Conservation (phyloP, 2,888 invertebrate genomes). For the Cephus rjabovi region DNA sequence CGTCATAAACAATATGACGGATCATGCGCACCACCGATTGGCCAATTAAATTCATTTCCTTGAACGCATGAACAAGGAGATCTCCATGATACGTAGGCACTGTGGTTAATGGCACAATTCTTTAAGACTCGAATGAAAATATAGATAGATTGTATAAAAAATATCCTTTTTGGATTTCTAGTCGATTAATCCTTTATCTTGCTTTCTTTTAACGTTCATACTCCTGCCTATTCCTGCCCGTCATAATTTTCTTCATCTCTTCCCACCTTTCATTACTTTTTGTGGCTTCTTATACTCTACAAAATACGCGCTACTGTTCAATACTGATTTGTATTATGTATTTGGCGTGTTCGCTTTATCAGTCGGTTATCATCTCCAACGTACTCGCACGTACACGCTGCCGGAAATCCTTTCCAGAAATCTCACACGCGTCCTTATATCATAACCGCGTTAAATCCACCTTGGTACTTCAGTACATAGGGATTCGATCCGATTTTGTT, state of each 20-base stretch:
- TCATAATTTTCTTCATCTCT: conserved; percentile 5
- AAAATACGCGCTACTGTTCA: conserved; percentile 44
- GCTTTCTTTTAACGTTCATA: background rate
- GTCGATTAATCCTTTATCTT: conserved; percentile 10
- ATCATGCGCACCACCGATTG: background rate
- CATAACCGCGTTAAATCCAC: background rate
- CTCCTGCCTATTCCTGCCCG: background rate
- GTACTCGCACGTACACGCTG: background rate
- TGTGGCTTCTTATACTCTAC: conserved; percentile 33
- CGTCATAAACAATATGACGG: conserved; percentile 5
- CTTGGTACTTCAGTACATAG: background rate
- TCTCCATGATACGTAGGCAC: conserved; percentile 20
- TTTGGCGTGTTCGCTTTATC: conserved; percentile 52
- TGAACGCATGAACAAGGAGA: background rate
- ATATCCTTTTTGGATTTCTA: conserved; percentile 7
- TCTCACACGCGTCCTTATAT: background rate
- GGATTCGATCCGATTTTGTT: background rate
- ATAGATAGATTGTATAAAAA: conserved; percentile 10
- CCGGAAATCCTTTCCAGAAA: background rate
- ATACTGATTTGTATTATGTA: conserved; percentile 56
- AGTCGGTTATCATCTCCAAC: conserved; percentile 30
- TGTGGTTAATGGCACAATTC: conserved; percentile 31
- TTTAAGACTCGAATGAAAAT: background rate
- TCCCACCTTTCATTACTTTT: conserved; percentile 4
- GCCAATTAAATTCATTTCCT: background rate